Percentiles rank a stretch among this genome's conserved stretches.
Conservation (phyloP, 2,113 vertebrate species). For the Xiphias gladius region DNA sequence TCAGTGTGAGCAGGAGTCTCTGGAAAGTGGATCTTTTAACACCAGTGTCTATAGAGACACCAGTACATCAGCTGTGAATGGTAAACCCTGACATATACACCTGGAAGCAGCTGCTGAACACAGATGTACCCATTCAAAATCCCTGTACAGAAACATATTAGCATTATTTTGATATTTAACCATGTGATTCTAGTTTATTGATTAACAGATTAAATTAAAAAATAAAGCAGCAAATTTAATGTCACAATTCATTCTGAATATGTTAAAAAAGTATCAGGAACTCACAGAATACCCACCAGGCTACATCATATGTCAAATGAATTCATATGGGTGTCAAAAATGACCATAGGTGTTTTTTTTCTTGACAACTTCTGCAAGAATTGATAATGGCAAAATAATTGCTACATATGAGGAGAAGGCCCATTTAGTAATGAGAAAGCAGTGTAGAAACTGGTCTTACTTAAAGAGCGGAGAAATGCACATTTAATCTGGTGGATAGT, state of each 20-base stretch:
- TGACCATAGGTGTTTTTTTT: neutral
- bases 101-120: slow-evolving; percentile 32
- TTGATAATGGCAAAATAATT: neutral
- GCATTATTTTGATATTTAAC: slow-evolving; percentile 5
- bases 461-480: neutral
- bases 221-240: no score
- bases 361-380: neutral
- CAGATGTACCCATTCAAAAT: neutral
- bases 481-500: neutral
- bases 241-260: neutral
- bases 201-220: neutral
- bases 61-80: slow-evolving; percentile 49
- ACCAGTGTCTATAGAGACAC: slow-evolving; percentile 63
- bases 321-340: neutral
- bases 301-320: neutral
- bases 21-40: slow-evolving; percentile 76
- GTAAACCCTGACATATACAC: slow-evolving; percentile 42
- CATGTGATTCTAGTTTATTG: neutral
- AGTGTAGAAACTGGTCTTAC: no score
- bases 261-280: neutral
- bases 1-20: slow-evolving; percentile 73
- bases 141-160: neutral
- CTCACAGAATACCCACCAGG: neutral
- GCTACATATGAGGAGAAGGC: no score
- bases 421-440: neutral